Evolutionary conservation across 2,888 invertebrate genomes (phyloP), one percentile per base, ranked within the genome.

Genomic region (Tillus elongatus): DNA sequence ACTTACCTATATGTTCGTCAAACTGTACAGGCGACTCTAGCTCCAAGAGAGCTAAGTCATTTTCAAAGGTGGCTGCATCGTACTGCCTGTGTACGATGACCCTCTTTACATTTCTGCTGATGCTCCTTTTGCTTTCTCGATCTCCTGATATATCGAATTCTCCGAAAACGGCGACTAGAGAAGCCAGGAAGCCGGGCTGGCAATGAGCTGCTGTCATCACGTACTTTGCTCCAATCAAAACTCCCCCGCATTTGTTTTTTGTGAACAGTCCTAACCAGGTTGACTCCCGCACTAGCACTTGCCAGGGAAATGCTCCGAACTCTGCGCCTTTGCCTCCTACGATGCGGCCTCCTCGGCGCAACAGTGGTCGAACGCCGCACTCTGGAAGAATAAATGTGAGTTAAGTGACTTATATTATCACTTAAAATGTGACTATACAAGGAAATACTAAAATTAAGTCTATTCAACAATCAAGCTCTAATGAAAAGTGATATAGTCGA

Each of bases 191-290:
- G 27, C 91, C 90, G 29, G 92, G 91, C 61, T 92, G 91, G 67
- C 92, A 93, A 73, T 93, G 92, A 0, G 92, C 92, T 0, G 92
- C 92, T 0, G 92, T 92, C 40, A 91, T 80, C 3, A 92, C 90
- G 57, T 81, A 91, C 61, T 78, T 77, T 52, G 75, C 82, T 19
- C 87, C 85, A 52, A 92, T 88, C n/a, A 93, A 74, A 0, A 93
- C 92, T 2, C 92, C 92, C 1, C 92, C 92, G 57, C 92, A 93
- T 66, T 92, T 92, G 67, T 92, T 92, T 65, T 92, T 92, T 32
- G 90, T 90, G 65, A 92, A 90, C 12, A 92, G 74, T 0, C 92
- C 92, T 29, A 92, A 69, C 91, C 91, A 92, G 0, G 91, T 91
- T 2, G 90, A 86, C 65, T 92, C 92, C 24, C 90, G 72, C 1